Percentiles rank a stretch among this genome's conserved stretches.
phyloP scores from a whole-genome alignment of 2,113 vertebrate genomes.

The Lucifuga dentata region DNA sequence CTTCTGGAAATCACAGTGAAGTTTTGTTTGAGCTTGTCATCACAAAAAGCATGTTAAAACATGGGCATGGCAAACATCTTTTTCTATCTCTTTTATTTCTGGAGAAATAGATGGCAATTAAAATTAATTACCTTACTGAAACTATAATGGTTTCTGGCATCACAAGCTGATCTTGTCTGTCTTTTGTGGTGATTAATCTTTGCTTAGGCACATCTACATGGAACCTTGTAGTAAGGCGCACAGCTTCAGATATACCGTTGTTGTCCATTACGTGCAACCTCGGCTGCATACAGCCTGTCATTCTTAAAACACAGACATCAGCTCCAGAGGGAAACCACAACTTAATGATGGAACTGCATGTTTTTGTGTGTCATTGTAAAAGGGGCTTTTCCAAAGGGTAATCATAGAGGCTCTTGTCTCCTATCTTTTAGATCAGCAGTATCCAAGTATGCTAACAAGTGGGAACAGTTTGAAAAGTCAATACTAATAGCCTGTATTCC shows the following conservation, averaged over 20 bases:
- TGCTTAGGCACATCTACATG: conserved; percentile 68
- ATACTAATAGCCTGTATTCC: conserved; percentile 58
- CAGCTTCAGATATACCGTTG: conserved; percentile 34
- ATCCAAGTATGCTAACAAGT: conserved; percentile 57
- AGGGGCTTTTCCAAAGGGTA: conserved; percentile 39
- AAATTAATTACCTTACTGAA: conserved; percentile 80
- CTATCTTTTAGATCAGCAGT: conserved; percentile 62
- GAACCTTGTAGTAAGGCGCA: conserved; percentile 43
- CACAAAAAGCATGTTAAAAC: conserved; percentile 80
- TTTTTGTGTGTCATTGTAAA: conserved; percentile 18
- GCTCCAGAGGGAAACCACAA: conserved; percentile 50
- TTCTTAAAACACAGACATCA: conserved; percentile 23
- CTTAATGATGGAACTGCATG: conserved; percentile 40
- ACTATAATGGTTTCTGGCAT: conserved; percentile 81
- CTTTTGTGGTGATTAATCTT: conserved; percentile 71
- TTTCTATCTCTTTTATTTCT: conserved; percentile 56
- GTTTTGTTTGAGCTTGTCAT: conserved; percentile 78
- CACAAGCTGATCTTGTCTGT: conserved; percentile 55
- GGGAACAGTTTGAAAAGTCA: conserved; percentile 57
- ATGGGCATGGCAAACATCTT: conserved; percentile 61
- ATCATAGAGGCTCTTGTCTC: conserved; percentile 50
- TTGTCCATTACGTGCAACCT: conserved; percentile 22
- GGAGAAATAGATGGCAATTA: conserved; percentile 76
- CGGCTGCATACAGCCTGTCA: conserved; percentile 80
- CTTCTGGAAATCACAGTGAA: conserved; percentile 35